A percentile compares a stretch with the other conserved stretches of the same genome.
phyloP scores from a whole-genome alignment of 2,113 vertebrate genomes.

The Neodontobutis hainanensis region DNA sequence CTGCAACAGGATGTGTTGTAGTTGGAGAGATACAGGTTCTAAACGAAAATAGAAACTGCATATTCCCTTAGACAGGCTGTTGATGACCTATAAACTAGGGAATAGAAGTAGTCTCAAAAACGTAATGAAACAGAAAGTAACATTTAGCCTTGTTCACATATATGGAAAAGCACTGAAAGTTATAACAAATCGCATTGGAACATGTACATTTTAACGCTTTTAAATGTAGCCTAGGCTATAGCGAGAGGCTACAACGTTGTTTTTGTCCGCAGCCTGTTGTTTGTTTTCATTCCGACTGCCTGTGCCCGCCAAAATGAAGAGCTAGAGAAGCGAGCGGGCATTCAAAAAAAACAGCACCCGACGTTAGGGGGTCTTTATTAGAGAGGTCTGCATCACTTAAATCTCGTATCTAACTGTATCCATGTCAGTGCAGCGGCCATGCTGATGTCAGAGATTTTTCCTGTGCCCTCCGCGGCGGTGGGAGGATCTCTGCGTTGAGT shows the following conservation, averaged over 20 bases:
- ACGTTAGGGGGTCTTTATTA: background rate
- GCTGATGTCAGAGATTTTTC: constrained; percentile 78
- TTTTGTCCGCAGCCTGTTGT: constrained; percentile 60
- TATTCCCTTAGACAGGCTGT: too few relatives aligned
- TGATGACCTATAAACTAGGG: too few relatives aligned
- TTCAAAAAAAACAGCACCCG: background rate
- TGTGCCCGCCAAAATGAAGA: constrained; percentile 22
- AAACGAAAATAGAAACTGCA: too few relatives aligned
- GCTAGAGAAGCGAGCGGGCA: background rate
- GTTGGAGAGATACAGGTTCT: too few relatives aligned
- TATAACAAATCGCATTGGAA: background rate
- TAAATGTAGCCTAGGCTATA: background rate
- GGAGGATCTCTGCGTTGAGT: constrained; percentile 82
- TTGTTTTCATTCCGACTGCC: constrained; percentile 28
- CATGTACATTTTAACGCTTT: background rate
- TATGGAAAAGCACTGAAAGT: background rate
- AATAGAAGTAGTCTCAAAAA: too few relatives aligned
- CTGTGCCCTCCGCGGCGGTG: constrained; percentile 71
- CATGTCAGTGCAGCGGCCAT: constrained; percentile 67
- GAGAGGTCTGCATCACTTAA: constrained; percentile 15
- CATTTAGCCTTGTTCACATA: background rate
- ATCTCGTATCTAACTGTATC: constrained; percentile 41
- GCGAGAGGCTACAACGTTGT: background rate
- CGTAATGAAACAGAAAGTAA: background rate
- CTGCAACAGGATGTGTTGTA: background rate